Base-by-base conservation (phyloP, 2,888 invertebrate species). In the Temnothorax ravouxi region DNA sequence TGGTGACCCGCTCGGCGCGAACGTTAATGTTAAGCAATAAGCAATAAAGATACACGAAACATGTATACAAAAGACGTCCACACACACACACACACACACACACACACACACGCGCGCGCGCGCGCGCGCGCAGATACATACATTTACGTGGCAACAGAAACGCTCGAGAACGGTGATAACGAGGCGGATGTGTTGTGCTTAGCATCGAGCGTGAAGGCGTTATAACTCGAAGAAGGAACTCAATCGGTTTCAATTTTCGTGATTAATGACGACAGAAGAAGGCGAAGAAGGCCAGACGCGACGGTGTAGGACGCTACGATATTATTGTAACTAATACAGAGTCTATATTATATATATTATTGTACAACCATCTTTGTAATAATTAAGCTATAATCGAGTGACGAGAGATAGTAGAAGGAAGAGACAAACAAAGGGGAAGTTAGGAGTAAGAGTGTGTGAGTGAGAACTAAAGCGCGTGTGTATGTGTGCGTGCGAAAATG, bases 301-400 rank as follows among this genome's bases (percentile, higher is more conserved):
- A 82, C 77, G 81, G 64, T 83, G 75, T 84, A 87, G 85, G 59
- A 86, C 81, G 87, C 88, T 85, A 90, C 85, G 91, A 93, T 92
- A 93, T 93, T 93, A 94, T 94, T 94, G 93, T 94, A 94, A 93
- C 92, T 93, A 93, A 93, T 93, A 92, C 93, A 94, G 92, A 94
- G 94, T 94, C 92, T 94, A 94, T 94, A 94, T 93, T 93, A 91
- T 93, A 67, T 67, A 94, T 67, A 94, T 93, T 92, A 93, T 92
- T 93, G 90, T 93, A 93, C 92, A 92, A 93, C 90, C 89, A 92
- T 92, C 92, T 92, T 93, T 93, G 90, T 93, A 92, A 92, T 91
- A 91, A 92, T 87, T 91, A 91, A 89, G 89, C 87, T 85, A 83
- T 80, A 88, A 89, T 85, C 91, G 88, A 91, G 90, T 89, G 85